Conservation (phyloP, 2,797 vertebrate species). For the Acrocephalus scirpaceus region DNA sequence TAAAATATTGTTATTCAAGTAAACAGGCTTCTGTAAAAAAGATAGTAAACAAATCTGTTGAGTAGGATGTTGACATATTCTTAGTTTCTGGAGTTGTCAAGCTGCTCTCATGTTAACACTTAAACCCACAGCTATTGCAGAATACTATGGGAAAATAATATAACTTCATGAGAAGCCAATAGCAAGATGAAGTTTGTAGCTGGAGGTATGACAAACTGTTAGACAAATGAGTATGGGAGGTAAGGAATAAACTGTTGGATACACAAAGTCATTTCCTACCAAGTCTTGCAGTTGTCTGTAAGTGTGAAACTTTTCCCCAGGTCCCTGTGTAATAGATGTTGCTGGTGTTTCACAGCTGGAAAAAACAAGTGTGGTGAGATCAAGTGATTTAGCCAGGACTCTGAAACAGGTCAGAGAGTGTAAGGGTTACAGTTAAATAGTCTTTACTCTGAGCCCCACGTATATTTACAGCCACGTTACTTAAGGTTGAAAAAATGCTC, state of each 20-base stretch:
- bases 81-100: neutral
- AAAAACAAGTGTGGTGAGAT: constrained; percentile 23
- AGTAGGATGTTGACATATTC: constrained; percentile 17
- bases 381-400: constrained; percentile 33
- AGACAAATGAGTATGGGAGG: neutral
- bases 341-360: constrained; percentile 41
- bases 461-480: constrained; percentile 43
- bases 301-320: neutral
- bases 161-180: neutral
- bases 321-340: neutral
- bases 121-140: neutral
- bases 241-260: neutral
- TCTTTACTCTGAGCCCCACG: neutral
- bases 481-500: constrained; percentile 59
- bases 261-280: rapidly evolving
- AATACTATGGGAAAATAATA: neutral
- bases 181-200: neutral
- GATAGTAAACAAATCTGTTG: constrained; percentile 40
- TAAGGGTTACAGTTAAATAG: constrained; percentile 27
- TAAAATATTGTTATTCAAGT: neutral
- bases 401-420: constrained; percentile 7
- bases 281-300: neutral
- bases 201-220: neutral
- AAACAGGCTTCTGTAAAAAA: constrained; percentile 6
- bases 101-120: neutral